A percentile compares a stretch with the other conserved stretches of the same genome.
These are phyloP conservation scores for Dipodomys ordii DNA, from an alignment of 2,113 vertebrate species.

Conservation along the genomic window DNA sequence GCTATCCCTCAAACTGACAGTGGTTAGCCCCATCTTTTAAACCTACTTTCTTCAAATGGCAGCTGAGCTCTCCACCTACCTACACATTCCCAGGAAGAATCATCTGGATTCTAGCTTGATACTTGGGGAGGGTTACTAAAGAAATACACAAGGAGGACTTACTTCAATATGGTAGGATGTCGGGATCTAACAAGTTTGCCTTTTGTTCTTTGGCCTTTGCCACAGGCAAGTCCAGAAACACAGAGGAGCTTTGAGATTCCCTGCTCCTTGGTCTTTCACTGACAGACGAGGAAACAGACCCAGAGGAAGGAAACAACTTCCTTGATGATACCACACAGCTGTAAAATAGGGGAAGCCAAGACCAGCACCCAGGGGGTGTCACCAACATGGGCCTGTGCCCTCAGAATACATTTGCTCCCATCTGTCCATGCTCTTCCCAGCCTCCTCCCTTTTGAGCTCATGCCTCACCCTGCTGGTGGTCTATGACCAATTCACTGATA, in stretches of 20 bases:
- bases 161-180: background rate
- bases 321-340: too few species aligned
- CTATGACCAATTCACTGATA: background rate
- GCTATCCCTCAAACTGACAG: background rate
- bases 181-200: background rate
- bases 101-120: background rate
- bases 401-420: background rate
- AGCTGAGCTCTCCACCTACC: too few species aligned
- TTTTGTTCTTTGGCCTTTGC: too few species aligned
- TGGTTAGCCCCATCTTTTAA: background rate
- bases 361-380: too few species aligned
- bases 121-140: background rate
- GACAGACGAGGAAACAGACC: too few species aligned
- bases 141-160: background rate
- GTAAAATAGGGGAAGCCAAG: too few species aligned
- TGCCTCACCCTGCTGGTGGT: background rate
- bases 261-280: too few species aligned
- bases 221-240: too few species aligned
- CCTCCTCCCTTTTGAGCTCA: background rate
- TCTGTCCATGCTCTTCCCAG: background rate
- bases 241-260: too few species aligned
- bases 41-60: background rate
- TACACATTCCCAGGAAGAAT: background rate
- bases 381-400: too few species aligned
- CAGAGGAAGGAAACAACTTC: too few species aligned